Percentiles rank a stretch among this genome's conserved stretches.
These are phyloP conservation scores for Agonum fuliginosum DNA, from an alignment of 2,888 invertebrate species.

Conservation along the genomic window DNA sequence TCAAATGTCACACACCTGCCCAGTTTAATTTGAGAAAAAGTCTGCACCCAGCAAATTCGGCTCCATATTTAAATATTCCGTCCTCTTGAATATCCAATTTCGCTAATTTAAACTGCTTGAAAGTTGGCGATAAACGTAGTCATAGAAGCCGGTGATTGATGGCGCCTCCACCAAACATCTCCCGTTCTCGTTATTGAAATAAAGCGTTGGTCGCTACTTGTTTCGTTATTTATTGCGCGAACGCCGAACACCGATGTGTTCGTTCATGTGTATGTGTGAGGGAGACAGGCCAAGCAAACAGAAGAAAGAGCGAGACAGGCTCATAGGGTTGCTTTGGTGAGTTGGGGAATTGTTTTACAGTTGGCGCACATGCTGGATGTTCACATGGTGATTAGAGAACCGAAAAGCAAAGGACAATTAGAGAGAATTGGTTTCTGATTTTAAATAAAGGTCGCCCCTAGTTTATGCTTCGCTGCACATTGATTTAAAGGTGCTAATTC, in stretches of 20 bases:
- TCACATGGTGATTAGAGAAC: slow-evolving; percentile 47
- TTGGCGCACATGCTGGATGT: slow-evolving; percentile 39
- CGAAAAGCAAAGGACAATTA: slow-evolving; percentile 45
- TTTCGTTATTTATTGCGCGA: neutral
- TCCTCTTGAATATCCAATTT: neutral
- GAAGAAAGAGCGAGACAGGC: slow-evolving; percentile 5
- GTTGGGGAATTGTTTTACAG: slow-evolving; percentile 42
- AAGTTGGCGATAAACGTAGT: neutral
- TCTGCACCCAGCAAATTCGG: too few relatives aligned
- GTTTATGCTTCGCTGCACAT: slow-evolving; percentile 6
- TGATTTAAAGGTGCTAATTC: slow-evolving; percentile 8
- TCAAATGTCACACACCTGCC: too few relatives aligned
- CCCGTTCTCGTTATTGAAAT: slow-evolving; percentile 45
- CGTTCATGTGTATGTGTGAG: neutral
- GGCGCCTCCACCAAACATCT: slow-evolving; percentile 2
- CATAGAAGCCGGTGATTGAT: neutral
- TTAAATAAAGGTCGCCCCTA: slow-evolving; percentile 21
- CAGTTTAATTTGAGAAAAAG: too few relatives aligned
- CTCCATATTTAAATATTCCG: neutral
- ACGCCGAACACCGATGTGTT: neutral
- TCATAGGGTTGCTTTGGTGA: neutral
- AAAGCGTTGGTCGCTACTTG: slow-evolving; percentile 6
- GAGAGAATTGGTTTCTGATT: slow-evolving; percentile 41
- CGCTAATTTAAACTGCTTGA: slow-evolving; percentile 2
- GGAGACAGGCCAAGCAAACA: neutral